Evolutionary conservation across 2,888 invertebrate genomes (phyloP).

Genomic region (Sarcophaga variegata): DNA sequence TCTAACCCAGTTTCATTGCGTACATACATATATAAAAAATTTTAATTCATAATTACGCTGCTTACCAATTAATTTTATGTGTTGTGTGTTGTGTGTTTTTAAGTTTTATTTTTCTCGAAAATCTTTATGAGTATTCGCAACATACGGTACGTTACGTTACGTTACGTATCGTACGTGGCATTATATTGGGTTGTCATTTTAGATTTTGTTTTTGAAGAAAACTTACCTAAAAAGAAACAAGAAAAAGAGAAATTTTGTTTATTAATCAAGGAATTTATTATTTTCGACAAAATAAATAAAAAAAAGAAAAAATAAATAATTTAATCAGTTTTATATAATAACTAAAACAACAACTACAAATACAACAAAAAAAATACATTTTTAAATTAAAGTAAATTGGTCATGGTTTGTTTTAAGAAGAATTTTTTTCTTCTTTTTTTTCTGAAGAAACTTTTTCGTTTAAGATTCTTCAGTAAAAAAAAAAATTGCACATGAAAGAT

Average conservation of each 20-base stretch:
- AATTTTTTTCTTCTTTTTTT: background rate
- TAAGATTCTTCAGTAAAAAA: slow-evolving; percentile 15
- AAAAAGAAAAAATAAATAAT: slow-evolving; percentile 44
- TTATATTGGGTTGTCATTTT: background rate
- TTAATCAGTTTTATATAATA: slow-evolving; percentile 20
- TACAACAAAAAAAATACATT: slow-evolving; percentile 8
- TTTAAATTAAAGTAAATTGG: slow-evolving; percentile 41
- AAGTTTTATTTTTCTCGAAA: background rate
- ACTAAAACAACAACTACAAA: background rate
- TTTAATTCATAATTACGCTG: slow-evolving; percentile 25
- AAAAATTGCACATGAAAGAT: no score
- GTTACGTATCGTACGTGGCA: background rate
- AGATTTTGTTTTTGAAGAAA: background rate
- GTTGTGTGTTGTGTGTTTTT: background rate
- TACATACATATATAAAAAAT: background rate
- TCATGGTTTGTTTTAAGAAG: slow-evolving; percentile 32
- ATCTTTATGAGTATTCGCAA: background rate
- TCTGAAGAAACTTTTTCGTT: slow-evolving; percentile 34
- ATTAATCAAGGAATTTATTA: background rate
- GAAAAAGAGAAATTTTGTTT: slow-evolving; percentile 11
- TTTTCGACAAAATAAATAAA: background rate
- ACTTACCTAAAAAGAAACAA: slow-evolving; percentile 64
- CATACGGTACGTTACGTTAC: background rate
- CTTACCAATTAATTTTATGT: slow-evolving; percentile 39
- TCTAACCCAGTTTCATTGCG: slow-evolving; percentile 50